These are phyloP conservation scores for Thunnus maccoyii DNA, from an alignment of 2,113 vertebrate species.

Conservation along the genomic window DNA sequence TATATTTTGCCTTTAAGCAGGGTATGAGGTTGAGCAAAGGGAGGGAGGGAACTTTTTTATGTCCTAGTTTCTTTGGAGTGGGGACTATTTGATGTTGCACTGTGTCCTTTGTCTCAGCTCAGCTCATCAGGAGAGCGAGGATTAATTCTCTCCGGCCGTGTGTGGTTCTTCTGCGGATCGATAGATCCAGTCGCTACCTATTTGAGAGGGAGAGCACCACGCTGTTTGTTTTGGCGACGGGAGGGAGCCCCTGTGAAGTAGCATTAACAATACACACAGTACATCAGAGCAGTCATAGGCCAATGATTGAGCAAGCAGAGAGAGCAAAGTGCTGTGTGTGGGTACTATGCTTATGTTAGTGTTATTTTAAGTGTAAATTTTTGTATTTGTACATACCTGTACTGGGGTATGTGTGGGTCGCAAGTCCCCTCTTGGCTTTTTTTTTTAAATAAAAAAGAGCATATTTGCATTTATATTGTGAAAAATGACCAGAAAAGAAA, in stretches of 20 bases:
- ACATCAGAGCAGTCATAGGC: conserved; percentile 19
- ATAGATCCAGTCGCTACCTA: conserved; percentile 60
- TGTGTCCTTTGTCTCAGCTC: conserved; percentile 33
- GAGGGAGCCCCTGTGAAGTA: conserved; percentile 44
- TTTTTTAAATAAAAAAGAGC: too few species aligned
- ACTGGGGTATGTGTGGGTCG: background rate
- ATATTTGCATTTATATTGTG: too few species aligned
- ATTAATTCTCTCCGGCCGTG: conserved; percentile 56
- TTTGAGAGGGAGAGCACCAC: conserved; percentile 63
- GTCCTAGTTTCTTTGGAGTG: conserved; percentile 57
- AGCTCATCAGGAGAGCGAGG: conserved; percentile 45
- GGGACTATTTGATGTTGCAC: conserved; percentile 39
- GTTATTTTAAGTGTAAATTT: background rate
- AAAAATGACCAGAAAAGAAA: too few species aligned
- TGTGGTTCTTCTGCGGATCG: conserved; percentile 58
- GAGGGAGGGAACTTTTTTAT: conserved; percentile 26
- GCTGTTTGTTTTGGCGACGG: conserved; percentile 70
- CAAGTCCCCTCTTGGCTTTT: too few species aligned
- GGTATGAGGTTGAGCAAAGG: conserved; percentile 47
- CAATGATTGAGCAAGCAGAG: conserved; percentile 30
- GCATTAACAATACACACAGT: conserved; percentile 52
- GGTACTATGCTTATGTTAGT: background rate
- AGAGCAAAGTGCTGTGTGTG: conserved; percentile 24
- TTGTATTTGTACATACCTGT: conserved; percentile 17
- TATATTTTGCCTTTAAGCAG: conserved; percentile 50